A percentile compares a stretch with the other conserved stretches of the same genome.
These are phyloP conservation scores for Hypomesus transpacificus DNA, from an alignment of 2,113 vertebrate genomes.

Conservation along the genomic window DNA sequence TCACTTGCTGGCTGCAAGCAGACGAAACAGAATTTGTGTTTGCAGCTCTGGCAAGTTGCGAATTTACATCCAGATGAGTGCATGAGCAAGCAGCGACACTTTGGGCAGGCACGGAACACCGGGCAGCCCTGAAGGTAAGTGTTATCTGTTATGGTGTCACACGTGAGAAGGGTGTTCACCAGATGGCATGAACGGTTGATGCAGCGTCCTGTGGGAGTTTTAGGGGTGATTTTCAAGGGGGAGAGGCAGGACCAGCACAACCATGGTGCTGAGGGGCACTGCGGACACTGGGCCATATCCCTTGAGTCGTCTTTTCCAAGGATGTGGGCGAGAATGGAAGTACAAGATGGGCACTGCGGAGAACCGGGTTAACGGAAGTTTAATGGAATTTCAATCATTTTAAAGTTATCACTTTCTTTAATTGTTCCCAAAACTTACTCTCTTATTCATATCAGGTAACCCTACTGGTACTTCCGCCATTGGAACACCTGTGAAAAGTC, in stretches of 20 bases:
- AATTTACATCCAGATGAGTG: constrained; percentile 13
- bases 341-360: too few species aligned
- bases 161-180: constrained; percentile 14
- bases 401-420: too few species aligned
- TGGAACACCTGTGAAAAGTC: too few species aligned
- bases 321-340: too few species aligned
- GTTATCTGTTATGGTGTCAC: neutral
- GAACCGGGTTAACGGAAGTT: too few species aligned
- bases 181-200: constrained; percentile 1
- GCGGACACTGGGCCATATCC: constrained; percentile 35
- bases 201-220: neutral
- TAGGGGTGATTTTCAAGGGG: constrained; percentile 1
- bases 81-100: constrained; percentile 20
- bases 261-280: neutral
- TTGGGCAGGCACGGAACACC: constrained; percentile 22
- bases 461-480: too few species aligned
- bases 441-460: too few species aligned
- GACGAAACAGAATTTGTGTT: constrained; percentile 16
- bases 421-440: too few species aligned
- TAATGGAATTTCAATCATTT: too few species aligned
- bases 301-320: neutral
- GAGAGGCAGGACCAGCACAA: constrained; percentile 19
- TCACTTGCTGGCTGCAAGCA: constrained; percentile 6
- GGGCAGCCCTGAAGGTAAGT: constrained; percentile 23
- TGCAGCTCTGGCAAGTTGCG: neutral